These are phyloP conservation scores for Priocnemis perturbator DNA, from an alignment of 2,888 invertebrate species.

Conservation along the genomic window DNA sequence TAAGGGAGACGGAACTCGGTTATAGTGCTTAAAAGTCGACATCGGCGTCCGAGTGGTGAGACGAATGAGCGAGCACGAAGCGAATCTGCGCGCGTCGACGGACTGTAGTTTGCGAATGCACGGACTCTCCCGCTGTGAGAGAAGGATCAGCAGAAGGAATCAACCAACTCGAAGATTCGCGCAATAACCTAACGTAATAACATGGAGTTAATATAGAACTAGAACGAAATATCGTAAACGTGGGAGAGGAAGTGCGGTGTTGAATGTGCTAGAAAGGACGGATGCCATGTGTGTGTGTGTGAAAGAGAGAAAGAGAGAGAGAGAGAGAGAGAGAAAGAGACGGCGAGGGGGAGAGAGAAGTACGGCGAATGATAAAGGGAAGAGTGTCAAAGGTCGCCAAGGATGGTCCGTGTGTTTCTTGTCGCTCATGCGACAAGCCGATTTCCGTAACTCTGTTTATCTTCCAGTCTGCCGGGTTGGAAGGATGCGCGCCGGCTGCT, in stretches of 20 bases:
- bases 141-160: background rate
- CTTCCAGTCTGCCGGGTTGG: too few relatives aligned
- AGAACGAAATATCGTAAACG: slow-evolving; percentile 4
- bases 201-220: too few relatives aligned
- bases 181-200: slow-evolving; percentile 22
- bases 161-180: slow-evolving; percentile 14
- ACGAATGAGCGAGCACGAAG: background rate
- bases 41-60: background rate
- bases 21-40: slow-evolving; percentile 7
- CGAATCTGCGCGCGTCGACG: too few relatives aligned
- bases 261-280: slow-evolving; percentile 20
- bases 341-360: background rate
- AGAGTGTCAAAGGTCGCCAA: too few relatives aligned
- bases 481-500: too few relatives aligned
- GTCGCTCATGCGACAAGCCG: too few relatives aligned
- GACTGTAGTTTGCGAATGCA: too few relatives aligned
- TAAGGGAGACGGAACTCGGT: background rate
- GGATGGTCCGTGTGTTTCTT: too few relatives aligned
- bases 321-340: background rate
- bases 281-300: background rate
- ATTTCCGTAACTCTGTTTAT: too few relatives aligned
- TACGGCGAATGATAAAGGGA: too few relatives aligned
- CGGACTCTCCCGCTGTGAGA: background rate
- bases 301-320: background rate
- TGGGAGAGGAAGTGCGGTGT: slow-evolving; percentile 26